Evolutionary conservation across 2,888 invertebrate genomes (phyloP), one percentile per base, ranked within the genome.

Genomic region (Volucella inanis): DNA sequence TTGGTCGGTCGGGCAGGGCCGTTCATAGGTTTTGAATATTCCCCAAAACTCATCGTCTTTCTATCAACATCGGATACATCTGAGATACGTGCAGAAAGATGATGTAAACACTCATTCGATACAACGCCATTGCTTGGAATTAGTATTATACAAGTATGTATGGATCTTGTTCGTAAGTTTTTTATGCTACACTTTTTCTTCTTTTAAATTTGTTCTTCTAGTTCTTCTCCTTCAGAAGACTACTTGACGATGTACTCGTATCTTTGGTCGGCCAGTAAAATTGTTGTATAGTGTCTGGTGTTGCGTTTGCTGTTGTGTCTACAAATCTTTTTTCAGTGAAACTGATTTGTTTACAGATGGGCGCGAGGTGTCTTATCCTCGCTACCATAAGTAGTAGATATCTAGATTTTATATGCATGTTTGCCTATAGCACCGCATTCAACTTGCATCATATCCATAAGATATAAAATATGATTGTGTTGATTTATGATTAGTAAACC

Each of bases 401-500:
- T 38, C 10, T 39, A 10, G 14, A 38, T 18, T n/a, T 57, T 12
- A 3, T 59, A 38, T 59, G 38, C n/a, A 8, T 22, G 18, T 31
- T 50, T 14, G 52, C 62, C 39, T 54, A 39, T 47, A 31, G 12
- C 1, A 15, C 57, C 38, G 15, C 52, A 15, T 31, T 31, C 31
- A 6, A 31, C 31, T 31, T 31, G 18, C 50, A 67, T 43, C 52
- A 43, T 71, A 80, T 75, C 65, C 80, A 84, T 84, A 80, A 79
- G 80, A 75, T 84, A 80, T 84, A 80, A 84, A 75, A 80, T 84
- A 84, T 84, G 79, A 84, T 61, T 84, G 61, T 80, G 79, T 84
- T 84, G 84, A 84, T 84, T 67, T 84, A 84, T 84, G 79, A 84
- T 70, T 79, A 84, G 84, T 80, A 75, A 75, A 84, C 79, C 70